These are phyloP conservation scores for Myrmophylax atrothorax DNA, from an alignment of 2,113 vertebrate genomes.

Conservation along the genomic window DNA sequence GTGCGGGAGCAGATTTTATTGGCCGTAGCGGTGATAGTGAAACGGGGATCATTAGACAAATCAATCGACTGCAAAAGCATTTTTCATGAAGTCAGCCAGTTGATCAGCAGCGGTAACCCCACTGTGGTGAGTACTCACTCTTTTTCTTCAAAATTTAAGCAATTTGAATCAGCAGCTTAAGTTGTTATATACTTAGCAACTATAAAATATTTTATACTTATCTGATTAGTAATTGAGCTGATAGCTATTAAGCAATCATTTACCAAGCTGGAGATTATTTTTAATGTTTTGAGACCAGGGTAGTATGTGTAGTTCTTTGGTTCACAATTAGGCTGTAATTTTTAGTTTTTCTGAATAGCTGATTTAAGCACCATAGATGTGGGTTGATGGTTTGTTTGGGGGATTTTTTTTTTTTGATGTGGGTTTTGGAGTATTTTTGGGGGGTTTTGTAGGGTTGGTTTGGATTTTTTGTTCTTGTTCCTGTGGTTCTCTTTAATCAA, in stretches of 20 bases:
- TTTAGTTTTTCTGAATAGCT: not conserved
- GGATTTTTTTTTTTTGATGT: rapidly evolving
- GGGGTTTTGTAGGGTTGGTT: not conserved
- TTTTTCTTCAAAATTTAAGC: not conserved
- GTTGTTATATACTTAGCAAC: not conserved
- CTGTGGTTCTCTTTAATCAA: not conserved
- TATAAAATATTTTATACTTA: not conserved
- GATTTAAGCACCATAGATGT: not conserved
- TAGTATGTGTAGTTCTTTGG: not conserved
- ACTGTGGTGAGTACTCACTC: slow-evolving; percentile 85
- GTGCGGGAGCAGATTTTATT: slow-evolving; percentile 98
- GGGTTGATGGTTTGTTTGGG: not conserved
- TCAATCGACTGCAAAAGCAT: slow-evolving; percentile 97
- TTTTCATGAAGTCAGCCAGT: slow-evolving; percentile 95
- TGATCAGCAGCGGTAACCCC: slow-evolving; percentile 96
- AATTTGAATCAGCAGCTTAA: not conserved
- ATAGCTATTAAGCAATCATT: not conserved
- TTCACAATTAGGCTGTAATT: not conserved
- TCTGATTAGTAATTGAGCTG: not conserved
- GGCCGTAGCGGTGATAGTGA: slow-evolving; percentile 97
- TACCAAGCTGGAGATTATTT: not conserved
- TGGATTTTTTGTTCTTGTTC: not conserved
- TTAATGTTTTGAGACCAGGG: not conserved
- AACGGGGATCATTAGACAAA: slow-evolving; percentile 95
- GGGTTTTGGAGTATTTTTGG: not conserved